Evolutionary conservation across 2,888 invertebrate genomes (phyloP).

Genomic region (Tipula confusa): DNA sequence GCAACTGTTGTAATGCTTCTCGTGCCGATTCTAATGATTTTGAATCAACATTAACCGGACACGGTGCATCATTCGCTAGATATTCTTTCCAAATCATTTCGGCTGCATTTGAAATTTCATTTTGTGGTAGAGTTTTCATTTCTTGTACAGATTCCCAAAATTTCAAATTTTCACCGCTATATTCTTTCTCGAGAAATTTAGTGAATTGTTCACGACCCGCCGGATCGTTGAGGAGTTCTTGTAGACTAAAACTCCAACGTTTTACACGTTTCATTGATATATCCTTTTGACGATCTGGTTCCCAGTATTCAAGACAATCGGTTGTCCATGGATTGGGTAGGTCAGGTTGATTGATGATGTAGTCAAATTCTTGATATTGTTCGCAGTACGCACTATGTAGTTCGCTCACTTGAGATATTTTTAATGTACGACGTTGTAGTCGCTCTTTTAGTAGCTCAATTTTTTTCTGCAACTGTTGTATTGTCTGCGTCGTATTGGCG

Average conservation of each 20-base stretch:
- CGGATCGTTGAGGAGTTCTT: slow-evolving; percentile 91
- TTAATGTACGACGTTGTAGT: slow-evolving; percentile 80
- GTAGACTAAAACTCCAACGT: slow-evolving; percentile 94
- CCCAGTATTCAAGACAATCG: slow-evolving; percentile 96
- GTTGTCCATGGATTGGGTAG: slow-evolving; percentile 96
- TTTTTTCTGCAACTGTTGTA: slow-evolving; percentile 52
- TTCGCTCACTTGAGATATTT: slow-evolving; percentile 90
- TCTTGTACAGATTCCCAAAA: slow-evolving; percentile 96
- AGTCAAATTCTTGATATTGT: slow-evolving; percentile 95
- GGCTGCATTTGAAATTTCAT: slow-evolving; percentile 76
- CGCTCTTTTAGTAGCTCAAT: slow-evolving; percentile 70
- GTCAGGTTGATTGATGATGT: slow-evolving; percentile 88
- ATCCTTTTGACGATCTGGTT: slow-evolving; percentile 91
- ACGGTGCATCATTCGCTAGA: slow-evolving; percentile 87
- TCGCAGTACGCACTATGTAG: slow-evolving; percentile 88
- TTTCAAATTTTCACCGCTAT: slow-evolving; percentile 96
- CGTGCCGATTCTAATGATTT: slow-evolving; percentile 80
- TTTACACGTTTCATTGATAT: slow-evolving; percentile 89
- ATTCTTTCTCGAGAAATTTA: slow-evolving; percentile 94
- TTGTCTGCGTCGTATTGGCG: background rate
- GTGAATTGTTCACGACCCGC: slow-evolving; percentile 94
- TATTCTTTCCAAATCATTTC: slow-evolving; percentile 90
- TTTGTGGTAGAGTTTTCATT: slow-evolving; percentile 81
- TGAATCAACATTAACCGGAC: slow-evolving; percentile 96
- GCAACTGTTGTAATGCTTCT: slow-evolving; percentile 56